phyloP scores from a whole-genome alignment of 2,797 vertebrate genomes.

The Sebastiscus albofasciatus region DNA sequence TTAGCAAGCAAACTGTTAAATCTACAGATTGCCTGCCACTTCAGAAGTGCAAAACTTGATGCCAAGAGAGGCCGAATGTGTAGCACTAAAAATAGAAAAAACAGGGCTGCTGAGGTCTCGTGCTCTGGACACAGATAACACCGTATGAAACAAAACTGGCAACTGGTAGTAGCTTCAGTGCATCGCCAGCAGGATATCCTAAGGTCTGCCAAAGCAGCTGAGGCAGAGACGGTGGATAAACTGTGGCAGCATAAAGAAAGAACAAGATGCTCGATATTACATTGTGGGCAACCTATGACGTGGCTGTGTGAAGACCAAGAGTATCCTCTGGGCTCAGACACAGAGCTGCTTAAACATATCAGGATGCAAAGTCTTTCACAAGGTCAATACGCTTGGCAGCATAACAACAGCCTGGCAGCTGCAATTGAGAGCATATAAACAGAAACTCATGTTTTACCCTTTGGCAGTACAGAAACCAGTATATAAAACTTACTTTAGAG shows the following conservation, averaged over 20 bases:
- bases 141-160: constrained; percentile 7
- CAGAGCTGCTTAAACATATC: constrained; percentile 28
- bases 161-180: background rate
- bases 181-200: constrained; percentile 15
- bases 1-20: constrained; percentile 27
- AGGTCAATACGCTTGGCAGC: constrained; percentile 47
- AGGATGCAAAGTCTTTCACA: constrained; percentile 47
- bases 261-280: background rate
- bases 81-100: constrained; percentile 17
- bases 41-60: constrained; percentile 15
- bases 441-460: constrained; percentile 3
- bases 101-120: constrained; percentile 13
- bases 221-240: constrained; percentile 1
- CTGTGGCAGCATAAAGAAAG: background rate
- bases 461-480: background rate
- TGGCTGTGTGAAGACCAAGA: background rate
- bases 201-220: constrained; percentile 7
- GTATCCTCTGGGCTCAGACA: constrained; percentile 36
- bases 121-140: constrained; percentile 12
- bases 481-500: constrained; percentile 9
- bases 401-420: constrained; percentile 34
- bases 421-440: constrained; percentile 18
- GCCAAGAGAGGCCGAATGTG: constrained; percentile 21
- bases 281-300: background rate
- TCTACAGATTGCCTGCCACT: constrained; percentile 23